These are phyloP conservation scores for Ochropacha duplaris DNA, from an alignment of 2,888 invertebrate genomes.

Conservation along the genomic window DNA sequence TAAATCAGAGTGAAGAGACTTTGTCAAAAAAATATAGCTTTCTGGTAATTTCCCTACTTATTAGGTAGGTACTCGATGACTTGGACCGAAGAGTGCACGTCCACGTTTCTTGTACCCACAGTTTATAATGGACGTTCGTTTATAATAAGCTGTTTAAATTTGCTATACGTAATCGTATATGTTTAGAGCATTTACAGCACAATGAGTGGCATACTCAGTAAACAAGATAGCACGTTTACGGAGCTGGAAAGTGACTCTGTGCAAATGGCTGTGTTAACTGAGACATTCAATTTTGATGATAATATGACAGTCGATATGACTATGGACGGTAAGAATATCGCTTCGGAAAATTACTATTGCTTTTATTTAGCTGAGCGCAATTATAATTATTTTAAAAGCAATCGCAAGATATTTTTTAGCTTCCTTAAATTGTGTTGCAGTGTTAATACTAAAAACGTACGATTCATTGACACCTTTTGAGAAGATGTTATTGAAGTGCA, in stretches of 20 bases:
- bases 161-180: not conserved
- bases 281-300: constrained; percentile 74
- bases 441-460: constrained; percentile 84
- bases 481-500: constrained; percentile 85
- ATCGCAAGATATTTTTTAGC: too few relatives aligned
- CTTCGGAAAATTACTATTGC: too few relatives aligned
- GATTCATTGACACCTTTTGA: constrained; percentile 85
- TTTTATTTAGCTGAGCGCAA: too few relatives aligned
- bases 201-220: constrained; percentile 22
- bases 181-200: constrained; percentile 42
- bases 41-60: constrained; percentile 19
- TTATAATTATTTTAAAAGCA: too few relatives aligned
- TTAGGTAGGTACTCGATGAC: too few relatives aligned
- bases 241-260: constrained; percentile 30
- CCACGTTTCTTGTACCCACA: too few relatives aligned
- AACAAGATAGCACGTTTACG: constrained; percentile 14
- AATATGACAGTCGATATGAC: constrained; percentile 79
- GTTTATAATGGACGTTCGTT: too few relatives aligned
- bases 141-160: not conserved
- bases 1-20: constrained; percentile 10
- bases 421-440: constrained; percentile 42
- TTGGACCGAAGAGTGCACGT: too few relatives aligned
- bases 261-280: constrained; percentile 75
- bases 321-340: constrained; percentile 83
- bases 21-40: constrained; percentile 14